phyloP scores from a whole-genome alignment of 2,113 vertebrate genomes.

The Ceyx margarethae region DNA sequence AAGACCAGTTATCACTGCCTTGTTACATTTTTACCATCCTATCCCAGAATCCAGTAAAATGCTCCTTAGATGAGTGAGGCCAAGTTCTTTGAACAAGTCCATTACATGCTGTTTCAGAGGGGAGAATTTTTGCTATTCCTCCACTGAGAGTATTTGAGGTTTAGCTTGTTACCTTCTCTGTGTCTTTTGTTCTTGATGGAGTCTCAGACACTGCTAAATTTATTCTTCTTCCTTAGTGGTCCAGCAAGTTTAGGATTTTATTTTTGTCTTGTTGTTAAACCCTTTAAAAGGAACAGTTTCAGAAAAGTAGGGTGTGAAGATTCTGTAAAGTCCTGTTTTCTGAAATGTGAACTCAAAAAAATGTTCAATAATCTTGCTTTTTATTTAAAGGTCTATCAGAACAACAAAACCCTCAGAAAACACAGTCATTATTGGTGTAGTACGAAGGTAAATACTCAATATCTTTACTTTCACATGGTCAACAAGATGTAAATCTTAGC shows the following conservation, averaged over 20 bases:
- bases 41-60: background rate
- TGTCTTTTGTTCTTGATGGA: background rate
- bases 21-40: background rate
- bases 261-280: background rate
- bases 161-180: background rate
- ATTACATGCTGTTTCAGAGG: background rate
- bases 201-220: background rate
- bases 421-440: conserved; percentile 92
- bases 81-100: background rate
- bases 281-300: background rate
- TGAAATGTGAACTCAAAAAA: background rate
- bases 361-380: conserved; percentile 4
- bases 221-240: background rate
- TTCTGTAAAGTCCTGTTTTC: background rate
- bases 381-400: conserved; percentile 89
- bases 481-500: background rate
- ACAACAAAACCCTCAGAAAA: conserved; percentile 90
- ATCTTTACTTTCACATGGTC: background rate
- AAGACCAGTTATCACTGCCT: accelerated
- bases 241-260: background rate
- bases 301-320: background rate
- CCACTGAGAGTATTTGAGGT: background rate
- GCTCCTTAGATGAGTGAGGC: background rate
- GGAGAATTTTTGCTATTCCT: background rate
- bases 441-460: conserved; percentile 82